Evolutionary conservation across 2,113 vertebrate genomes (phyloP).

Genomic region (Pagrus major): DNA sequence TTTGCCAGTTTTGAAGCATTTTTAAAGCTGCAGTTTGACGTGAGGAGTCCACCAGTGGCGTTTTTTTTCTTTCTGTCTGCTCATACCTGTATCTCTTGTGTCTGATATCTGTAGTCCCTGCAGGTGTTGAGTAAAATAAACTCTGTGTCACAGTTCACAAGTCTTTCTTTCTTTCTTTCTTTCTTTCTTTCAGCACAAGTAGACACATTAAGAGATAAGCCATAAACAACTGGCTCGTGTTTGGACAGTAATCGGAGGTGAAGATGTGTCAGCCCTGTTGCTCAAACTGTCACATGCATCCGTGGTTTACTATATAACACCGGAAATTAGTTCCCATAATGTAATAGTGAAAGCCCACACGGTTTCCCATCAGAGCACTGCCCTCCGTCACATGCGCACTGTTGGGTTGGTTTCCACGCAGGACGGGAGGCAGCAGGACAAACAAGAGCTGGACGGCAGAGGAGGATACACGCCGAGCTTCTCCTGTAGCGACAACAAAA

Average conservation of each 20-base stretch:
- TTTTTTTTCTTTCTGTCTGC: constrained; percentile 28
- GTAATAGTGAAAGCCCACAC: constrained; percentile 66
- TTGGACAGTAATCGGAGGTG: background rate
- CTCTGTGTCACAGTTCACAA: constrained; percentile 68
- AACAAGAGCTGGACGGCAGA: constrained; percentile 4
- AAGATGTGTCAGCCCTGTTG: constrained; percentile 34
- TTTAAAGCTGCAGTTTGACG: constrained; percentile 37
- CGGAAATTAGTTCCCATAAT: constrained; percentile 73
- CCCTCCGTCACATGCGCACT: constrained; percentile 76
- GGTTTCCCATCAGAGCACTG: constrained; percentile 75
- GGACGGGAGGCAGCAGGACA: constrained; percentile 35
- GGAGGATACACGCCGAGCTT: background rate
- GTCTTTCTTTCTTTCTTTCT: too few species aligned
- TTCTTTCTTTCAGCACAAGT: too few species aligned
- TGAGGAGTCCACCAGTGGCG: constrained; percentile 58
- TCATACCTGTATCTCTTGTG: constrained; percentile 39
- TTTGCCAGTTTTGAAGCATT: constrained; percentile 57
- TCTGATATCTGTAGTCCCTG: constrained; percentile 71
- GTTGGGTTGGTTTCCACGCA: constrained; percentile 22
- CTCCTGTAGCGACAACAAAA: too few species aligned
- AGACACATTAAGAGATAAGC: too few species aligned
- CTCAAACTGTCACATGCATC: constrained; percentile 44
- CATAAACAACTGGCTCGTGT: fast-evolving
- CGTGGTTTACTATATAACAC: constrained; percentile 49
- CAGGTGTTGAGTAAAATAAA: constrained; percentile 80